Conservation (phyloP, 2,797 vertebrate species). For the Pantherophis vulpinus region DNA sequence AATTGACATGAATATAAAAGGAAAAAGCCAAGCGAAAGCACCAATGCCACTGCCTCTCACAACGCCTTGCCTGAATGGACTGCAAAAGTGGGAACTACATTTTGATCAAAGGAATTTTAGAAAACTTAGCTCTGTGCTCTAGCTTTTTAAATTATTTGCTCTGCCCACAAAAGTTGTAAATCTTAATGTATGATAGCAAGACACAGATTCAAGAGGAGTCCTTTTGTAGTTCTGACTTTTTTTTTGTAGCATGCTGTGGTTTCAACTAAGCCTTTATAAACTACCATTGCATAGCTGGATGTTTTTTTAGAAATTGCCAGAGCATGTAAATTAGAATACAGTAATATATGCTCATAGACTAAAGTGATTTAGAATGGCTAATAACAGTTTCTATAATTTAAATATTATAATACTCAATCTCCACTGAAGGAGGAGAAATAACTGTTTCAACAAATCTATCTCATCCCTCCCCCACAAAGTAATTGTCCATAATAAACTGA, state of each 20-base stretch:
- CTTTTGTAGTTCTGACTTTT: conserved; percentile 38
- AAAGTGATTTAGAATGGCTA: conserved; percentile 58
- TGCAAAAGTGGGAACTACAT: conserved; percentile 52
- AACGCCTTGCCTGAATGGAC: conserved; percentile 31
- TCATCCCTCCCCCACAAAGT: neutral
- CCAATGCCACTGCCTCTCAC: conserved; percentile 20
- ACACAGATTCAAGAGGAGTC: conserved; percentile 49
- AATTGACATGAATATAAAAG: neutral
- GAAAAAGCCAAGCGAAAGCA: neutral
- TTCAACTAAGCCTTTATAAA: conserved; percentile 54
- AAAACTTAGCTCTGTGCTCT: conserved; percentile 55
- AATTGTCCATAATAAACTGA: neutral
- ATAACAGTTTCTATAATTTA: conserved; percentile 42
- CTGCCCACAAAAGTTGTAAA: conserved; percentile 57
- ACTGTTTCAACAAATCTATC: neutral
- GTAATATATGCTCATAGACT: conserved; percentile 51
- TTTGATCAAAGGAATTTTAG: conserved; percentile 49
- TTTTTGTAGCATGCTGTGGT: conserved; percentile 48
- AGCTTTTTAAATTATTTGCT: conserved; percentile 25
- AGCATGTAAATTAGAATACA: conserved; percentile 47
- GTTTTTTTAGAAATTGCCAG: conserved; percentile 46
- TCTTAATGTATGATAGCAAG: conserved; percentile 51
- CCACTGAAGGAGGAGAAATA: neutral
- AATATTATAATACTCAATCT: neutral
- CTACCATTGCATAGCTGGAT: conserved; percentile 42